A percentile compares a stretch with the other conserved stretches of the same genome.
These are phyloP conservation scores for Mareca strepera DNA, from an alignment of 2,797 vertebrate genomes.

Conservation along the genomic window DNA sequence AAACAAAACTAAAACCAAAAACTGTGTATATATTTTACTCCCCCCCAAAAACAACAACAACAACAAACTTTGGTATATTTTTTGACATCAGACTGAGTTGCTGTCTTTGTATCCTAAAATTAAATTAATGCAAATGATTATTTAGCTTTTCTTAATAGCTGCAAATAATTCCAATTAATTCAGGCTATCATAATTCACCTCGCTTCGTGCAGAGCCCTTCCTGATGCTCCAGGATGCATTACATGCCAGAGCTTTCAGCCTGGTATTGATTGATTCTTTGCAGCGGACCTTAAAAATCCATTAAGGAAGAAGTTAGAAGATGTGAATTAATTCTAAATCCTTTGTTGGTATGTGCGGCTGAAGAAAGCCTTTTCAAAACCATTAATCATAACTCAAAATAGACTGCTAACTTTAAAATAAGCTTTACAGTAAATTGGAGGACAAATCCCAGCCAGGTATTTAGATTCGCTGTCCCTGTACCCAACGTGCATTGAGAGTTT, in stretches of 20 bases:
- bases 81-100: background rate
- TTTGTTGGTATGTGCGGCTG: constrained; percentile 52
- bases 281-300: constrained; percentile 72
- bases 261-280: constrained; percentile 69
- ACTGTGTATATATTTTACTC: no score
- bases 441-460: background rate
- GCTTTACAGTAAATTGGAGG: constrained; percentile 57
- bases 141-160: constrained; percentile 6
- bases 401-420: constrained; percentile 47
- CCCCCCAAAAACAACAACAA: no score
- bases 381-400: constrained; percentile 70
- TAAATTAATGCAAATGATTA: background rate
- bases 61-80: background rate
- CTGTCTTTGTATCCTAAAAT: background rate
- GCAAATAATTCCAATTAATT: constrained; percentile 3
- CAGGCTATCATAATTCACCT: background rate
- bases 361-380: constrained; percentile 51
- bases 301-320: constrained; percentile 66
- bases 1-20: background rate
- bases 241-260: constrained; percentile 7
- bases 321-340: constrained; percentile 73
- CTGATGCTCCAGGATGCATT: constrained; percentile 16
- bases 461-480: background rate
- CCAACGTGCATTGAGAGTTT: background rate
- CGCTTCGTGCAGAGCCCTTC: background rate